These are phyloP conservation scores for Callinectes sapidus DNA, from an alignment of 2,888 invertebrate genomes.

Conservation along the genomic window DNA sequence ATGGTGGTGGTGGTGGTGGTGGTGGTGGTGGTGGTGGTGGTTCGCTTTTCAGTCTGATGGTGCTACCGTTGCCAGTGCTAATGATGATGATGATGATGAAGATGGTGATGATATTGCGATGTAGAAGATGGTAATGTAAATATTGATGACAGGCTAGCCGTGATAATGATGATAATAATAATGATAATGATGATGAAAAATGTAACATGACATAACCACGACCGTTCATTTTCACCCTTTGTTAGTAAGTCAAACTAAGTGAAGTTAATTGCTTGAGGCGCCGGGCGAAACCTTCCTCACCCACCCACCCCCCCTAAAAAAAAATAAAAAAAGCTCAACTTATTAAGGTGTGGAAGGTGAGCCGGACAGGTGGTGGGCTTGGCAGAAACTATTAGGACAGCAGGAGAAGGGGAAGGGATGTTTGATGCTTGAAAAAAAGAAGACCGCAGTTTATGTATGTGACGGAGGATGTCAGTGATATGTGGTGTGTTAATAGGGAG, in stretches of 20 bases:
- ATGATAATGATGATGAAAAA: neutral
- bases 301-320: too few species aligned
- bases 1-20: too few species aligned
- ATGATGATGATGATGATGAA: too few species aligned
- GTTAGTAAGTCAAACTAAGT: neutral
- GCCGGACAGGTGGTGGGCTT: neutral
- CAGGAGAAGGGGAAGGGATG: neutral
- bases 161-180: neutral
- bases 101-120: too few species aligned
- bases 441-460: neutral
- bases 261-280: neutral
- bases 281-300: neutral
- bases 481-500: neutral
- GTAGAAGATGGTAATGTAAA: too few species aligned
- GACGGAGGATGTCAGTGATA: conserved; percentile 15
- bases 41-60: too few species aligned
- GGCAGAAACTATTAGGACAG: neutral
- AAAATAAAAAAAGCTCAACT: neutral
- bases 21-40: too few species aligned
- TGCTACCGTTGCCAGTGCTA: too few species aligned
- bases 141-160: neutral
- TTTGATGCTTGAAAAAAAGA: neutral
- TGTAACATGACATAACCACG: neutral
- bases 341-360: neutral
- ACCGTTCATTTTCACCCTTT: neutral